These are phyloP conservation scores for Entomobrya proxima DNA, from an alignment of 2,888 invertebrate species.

Conservation along the genomic window DNA sequence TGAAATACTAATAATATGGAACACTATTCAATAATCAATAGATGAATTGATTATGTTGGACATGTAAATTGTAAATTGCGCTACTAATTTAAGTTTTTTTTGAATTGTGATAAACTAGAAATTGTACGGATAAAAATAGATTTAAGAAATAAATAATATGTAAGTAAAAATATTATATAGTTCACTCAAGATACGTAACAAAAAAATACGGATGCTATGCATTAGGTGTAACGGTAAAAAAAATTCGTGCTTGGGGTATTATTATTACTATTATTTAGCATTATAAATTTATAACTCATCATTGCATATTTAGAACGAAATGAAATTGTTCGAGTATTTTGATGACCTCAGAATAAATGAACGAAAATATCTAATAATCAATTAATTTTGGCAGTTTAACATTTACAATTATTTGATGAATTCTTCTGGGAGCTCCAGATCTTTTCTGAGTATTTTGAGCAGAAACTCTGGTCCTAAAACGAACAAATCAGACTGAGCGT, in stretches of 20 bases:
- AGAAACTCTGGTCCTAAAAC: slow-evolving; percentile 59
- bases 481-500: background rate
- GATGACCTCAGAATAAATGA: slow-evolving; percentile 20
- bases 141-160: background rate
- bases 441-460: slow-evolving; percentile 59
- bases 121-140: background rate
- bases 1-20: no score
- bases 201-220: background rate
- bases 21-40: no score
- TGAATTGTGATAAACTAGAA: slow-evolving; percentile 5
- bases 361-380: background rate
- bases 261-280: background rate
- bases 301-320: background rate
- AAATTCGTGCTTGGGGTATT: background rate
- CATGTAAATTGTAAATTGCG: no score
- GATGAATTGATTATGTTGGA: no score
- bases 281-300: background rate
- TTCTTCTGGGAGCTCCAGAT: slow-evolving; percentile 61
- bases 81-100: no score
- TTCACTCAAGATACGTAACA: background rate
- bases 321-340: slow-evolving; percentile 14
- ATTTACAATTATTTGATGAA: background rate
- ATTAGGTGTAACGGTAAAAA: background rate
- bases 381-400: background rate
- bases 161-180: background rate